These are phyloP conservation scores for Bryconaethiops microstoma DNA, from an alignment of 2,797 vertebrate species.

Conservation along the genomic window DNA sequence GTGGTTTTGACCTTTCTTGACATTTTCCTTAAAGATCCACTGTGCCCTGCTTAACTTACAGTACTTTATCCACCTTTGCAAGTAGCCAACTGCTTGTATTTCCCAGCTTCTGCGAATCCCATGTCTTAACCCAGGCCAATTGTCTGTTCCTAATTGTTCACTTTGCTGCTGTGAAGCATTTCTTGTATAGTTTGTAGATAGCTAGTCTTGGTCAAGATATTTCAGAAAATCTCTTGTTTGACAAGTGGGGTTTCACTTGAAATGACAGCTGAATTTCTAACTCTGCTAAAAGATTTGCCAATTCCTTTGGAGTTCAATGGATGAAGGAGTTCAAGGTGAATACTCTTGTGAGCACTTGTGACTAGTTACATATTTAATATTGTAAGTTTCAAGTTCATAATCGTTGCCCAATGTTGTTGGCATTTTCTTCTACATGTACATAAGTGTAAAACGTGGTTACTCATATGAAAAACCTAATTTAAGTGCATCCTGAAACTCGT, in stretches of 20 bases:
- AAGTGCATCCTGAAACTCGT: slow-evolving; percentile 43
- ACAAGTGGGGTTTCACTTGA: slow-evolving; percentile 56
- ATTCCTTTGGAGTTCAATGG: slow-evolving; percentile 45
- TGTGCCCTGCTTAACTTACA: background rate
- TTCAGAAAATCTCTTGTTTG: slow-evolving; percentile 48
- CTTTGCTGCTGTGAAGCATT: slow-evolving; percentile 38
- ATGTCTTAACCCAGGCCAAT: slow-evolving; percentile 21
- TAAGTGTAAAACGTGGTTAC: slow-evolving; percentile 58
- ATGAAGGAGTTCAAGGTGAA: slow-evolving; percentile 41
- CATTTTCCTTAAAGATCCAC: slow-evolving; percentile 15
- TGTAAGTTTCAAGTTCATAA: slow-evolving; percentile 42
- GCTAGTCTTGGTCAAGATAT: slow-evolving; percentile 30
- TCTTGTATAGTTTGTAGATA: slow-evolving; percentile 41
- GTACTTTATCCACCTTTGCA: background rate
- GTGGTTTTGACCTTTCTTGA: slow-evolving; percentile 19
- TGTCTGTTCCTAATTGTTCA: slow-evolving; percentile 28
- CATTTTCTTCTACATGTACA: slow-evolving; percentile 60
- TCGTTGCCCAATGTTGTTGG: slow-evolving; percentile 38
- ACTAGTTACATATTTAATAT: slow-evolving; percentile 42
- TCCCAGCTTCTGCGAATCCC: slow-evolving; percentile 8
- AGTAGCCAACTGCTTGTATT: background rate
- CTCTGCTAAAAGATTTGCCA: slow-evolving; percentile 15
- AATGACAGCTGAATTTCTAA: slow-evolving; percentile 32
- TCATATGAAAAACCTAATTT: slow-evolving; percentile 50
- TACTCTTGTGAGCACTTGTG: slow-evolving; percentile 40